Evolutionary conservation across 2,888 invertebrate species (phyloP), one percentile per base, ranked within the genome.

Genomic region (Lasioglossum pauxillum): DNA sequence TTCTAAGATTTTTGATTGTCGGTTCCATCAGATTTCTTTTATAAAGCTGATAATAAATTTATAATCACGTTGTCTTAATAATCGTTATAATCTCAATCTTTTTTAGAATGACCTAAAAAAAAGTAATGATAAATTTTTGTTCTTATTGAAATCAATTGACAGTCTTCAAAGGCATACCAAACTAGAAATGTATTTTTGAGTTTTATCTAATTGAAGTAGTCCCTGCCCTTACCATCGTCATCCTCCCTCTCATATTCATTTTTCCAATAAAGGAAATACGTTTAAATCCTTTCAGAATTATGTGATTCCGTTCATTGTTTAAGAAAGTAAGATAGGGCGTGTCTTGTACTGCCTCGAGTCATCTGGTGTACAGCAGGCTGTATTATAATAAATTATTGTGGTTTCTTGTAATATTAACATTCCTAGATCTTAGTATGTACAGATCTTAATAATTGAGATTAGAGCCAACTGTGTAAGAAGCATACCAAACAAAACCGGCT

Each of bases 301-400:
- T 89, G 82, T 86, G 78, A 90, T 89, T 89, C 86, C 85, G 82
- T 89, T 90, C 81, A 84, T 89, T 78, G 75, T 87, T 83, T 84
- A 84, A 85, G 85, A 86, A 82, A 86, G 84, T 81, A 87, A 88
- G 85, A 85, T 89, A 90, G 86, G 88, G 89, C 91, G 92, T 92
- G 92, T 92, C 91, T 93, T 93, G 92, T 92, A 93, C 92, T 93
- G 93, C 93, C 94, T 94, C 93, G 93, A 93, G 94, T 94, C 93
- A 93, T 94, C 93, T 93, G 93, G 94, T 95, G 94, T 94, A 95
- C 94, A 94, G 94, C 93, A 93, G 94, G 93, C 94, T 95, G 95
- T 95, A 94, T 94, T 94, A 94, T 95, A 94, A 94, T 95, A 93
- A 94, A 94, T 94, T 94, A 94, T 95, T 94, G 94, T 95, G 94